Evolutionary conservation across 1,140 invertebrate species (phyloP).

Genomic region (Paracyclopina nana): DNA sequence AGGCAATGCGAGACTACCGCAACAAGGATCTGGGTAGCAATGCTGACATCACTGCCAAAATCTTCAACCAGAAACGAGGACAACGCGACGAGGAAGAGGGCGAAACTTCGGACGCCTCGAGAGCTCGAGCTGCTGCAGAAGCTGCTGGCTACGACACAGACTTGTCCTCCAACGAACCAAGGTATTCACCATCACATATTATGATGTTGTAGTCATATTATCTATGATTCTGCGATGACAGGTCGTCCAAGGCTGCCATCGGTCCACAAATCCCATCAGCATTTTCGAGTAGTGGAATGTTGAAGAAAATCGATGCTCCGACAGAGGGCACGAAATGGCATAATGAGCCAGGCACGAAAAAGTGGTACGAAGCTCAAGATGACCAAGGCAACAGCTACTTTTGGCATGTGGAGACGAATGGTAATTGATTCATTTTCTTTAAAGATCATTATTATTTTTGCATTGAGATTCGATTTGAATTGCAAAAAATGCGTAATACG

Average conservation of each 20-base stretch:
- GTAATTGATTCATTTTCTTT: slow-evolving; percentile 25
- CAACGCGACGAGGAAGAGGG: slow-evolving; percentile 22
- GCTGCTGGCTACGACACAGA: not conserved
- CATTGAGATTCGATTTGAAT: not conserved
- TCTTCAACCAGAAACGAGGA: slow-evolving; percentile 25
- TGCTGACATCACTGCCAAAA: slow-evolving; percentile 43
- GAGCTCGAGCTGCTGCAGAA: not conserved
- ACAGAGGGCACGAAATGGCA: slow-evolving; percentile 10
- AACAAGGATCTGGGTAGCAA: slow-evolving; percentile 49
- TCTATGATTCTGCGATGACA: not conserved
- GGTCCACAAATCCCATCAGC: slow-evolving; percentile 22
- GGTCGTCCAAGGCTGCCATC: not conserved
- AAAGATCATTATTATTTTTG: not conserved
- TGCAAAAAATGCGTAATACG: not conserved
- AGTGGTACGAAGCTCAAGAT: slow-evolving; percentile 46
- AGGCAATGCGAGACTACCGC: slow-evolving; percentile 51
- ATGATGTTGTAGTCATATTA: not conserved
- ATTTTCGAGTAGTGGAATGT: not conserved
- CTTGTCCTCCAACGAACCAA: not conserved
- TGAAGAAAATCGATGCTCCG: not conserved
- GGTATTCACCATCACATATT: not conserved
- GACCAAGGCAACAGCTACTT: slow-evolving; percentile 52
- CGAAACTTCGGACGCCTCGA: slow-evolving; percentile 23
- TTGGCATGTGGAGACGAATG: slow-evolving; percentile 55
- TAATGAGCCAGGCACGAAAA: slow-evolving; percentile 22